Evolutionary conservation across 2,797 vertebrate genomes (phyloP).

Genomic region (Anisognathus igniventris): DNA sequence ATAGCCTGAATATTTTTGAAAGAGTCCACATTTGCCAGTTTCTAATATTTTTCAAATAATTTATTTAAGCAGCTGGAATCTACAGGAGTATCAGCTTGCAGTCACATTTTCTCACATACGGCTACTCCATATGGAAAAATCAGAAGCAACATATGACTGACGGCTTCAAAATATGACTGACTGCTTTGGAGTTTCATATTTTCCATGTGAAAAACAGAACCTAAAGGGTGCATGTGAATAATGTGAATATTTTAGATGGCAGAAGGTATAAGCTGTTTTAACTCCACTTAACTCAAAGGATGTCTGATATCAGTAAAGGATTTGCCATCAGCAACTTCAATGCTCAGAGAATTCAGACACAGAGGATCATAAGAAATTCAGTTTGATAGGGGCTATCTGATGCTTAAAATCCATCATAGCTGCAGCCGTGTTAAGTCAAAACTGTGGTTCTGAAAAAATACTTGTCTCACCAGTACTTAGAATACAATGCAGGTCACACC

Average conservation of each 20-base stretch:
- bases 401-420: background rate
- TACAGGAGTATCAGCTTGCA: background rate
- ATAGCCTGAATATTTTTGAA: background rate
- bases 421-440: background rate
- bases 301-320: background rate
- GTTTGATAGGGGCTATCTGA: background rate
- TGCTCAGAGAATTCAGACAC: background rate
- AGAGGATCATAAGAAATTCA: background rate
- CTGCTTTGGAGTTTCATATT: background rate
- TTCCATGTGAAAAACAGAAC: background rate
- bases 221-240: background rate
- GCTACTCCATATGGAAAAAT: background rate
- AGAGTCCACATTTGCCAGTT: background rate
- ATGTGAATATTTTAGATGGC: background rate
- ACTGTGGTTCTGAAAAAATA: background rate
- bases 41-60: background rate
- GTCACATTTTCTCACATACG: background rate
- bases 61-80: background rate
- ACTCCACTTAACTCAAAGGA: background rate
- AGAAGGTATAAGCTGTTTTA: background rate
- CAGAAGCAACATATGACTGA: background rate
- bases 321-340: background rate
- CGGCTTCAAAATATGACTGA: background rate
- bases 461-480: background rate
- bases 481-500: background rate